Conservation (phyloP, 2,113 vertebrate genomes). For the Anolis sagrei region DNA sequence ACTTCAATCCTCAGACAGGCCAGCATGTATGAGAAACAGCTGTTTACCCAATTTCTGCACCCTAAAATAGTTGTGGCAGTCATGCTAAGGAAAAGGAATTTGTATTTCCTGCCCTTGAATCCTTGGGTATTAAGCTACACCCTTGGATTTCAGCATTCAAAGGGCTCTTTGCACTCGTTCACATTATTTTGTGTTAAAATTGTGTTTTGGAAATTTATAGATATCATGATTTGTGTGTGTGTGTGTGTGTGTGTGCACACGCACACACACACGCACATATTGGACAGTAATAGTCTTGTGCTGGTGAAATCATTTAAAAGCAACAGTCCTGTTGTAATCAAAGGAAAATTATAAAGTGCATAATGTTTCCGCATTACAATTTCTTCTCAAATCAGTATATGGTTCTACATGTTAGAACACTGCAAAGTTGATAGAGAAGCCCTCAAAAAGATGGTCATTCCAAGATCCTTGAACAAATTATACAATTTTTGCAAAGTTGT, state of each 20-base stretch:
- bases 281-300: background rate
- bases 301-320: background rate
- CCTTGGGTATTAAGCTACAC: no score
- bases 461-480: background rate
- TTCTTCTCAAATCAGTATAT: background rate
- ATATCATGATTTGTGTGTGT: background rate
- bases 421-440: background rate
- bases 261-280: background rate
- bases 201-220: background rate
- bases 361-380: background rate
- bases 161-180: background rate
- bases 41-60: no score
- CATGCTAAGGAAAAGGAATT: no score
- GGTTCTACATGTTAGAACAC: background rate
- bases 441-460: background rate
- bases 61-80: no score
- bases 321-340: slow-evolving; percentile 2
- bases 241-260: background rate
- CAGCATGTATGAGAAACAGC: no score
- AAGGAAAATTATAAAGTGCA: background rate
- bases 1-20: no score
- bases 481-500: background rate
- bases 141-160: background rate
- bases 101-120: no score
- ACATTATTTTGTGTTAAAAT: background rate